Evolutionary conservation across 2,888 invertebrate genomes (phyloP), one percentile per base, ranked within the genome.

Genomic region (Cremastinae sp.): DNA sequence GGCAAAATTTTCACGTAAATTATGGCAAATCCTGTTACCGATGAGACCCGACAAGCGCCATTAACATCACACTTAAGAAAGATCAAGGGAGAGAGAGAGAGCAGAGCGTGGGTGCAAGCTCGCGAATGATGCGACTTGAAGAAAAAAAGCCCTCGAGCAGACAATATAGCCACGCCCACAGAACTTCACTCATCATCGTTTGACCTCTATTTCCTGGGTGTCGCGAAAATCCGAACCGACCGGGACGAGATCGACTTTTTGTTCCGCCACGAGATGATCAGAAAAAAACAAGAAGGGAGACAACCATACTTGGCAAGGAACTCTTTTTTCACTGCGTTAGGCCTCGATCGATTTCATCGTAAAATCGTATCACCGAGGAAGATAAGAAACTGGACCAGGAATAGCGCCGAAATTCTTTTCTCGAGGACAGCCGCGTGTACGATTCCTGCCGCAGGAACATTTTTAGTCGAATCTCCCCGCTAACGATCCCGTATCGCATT

Each of bases 1-100:
- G 80, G 87, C 85, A 84, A 84, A 69, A 86, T 86, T 86, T 87
- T 83, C 77, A 85, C 75, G 77, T 72, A 84, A 82, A 85, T 84
- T 83, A 84, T 84, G 82, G 80, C 77, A 69, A 78, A 80, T 75
- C 80, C 80, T 74, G 77, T 73, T 79, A 80, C 65, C 78, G 83
- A 80, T 76, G 80, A 76, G 80, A 77, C 79, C 74, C 74, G 72
- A 79, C 74, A 75, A 75, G 66, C 70, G 68, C 77, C 73, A 76
- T 77, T 79, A 79, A 77, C 79, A 79, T 74, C 68, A 45, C 70
- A 73, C 77, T 79, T 70, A 66, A 51, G 75, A 73, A 56, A 43
- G 37, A 62, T 22, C 66, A 22, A 10, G 56, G 37, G 53, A 55
- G 55, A 18, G 39, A n/a, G n/a, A n/a, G n/a, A n/a, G n/a, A n/a